Percentiles rank a stretch among this genome's conserved stretches.
These are phyloP conservation scores for Corapipo altera DNA, from an alignment of 2,113 vertebrate species.

Conservation along the genomic window DNA sequence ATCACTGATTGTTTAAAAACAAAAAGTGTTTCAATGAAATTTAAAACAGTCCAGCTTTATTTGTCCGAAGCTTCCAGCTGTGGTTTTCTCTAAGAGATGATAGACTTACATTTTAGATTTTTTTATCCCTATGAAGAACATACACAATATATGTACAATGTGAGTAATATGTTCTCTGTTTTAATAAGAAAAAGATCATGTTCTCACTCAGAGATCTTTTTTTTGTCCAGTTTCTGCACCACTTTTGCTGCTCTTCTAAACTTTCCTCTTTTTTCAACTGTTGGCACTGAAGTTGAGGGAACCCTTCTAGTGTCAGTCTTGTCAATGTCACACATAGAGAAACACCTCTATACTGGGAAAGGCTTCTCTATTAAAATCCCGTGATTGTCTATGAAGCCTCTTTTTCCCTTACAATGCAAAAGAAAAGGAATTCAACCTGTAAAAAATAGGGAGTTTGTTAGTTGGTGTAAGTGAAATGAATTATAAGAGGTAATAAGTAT, in stretches of 20 bases:
- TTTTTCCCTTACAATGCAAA: background rate
- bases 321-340: background rate
- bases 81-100: background rate
- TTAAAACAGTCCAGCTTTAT: background rate
- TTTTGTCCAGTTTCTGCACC: background rate
- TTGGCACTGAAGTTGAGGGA: background rate
- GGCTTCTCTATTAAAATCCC: background rate
- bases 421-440: background rate
- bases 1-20: background rate
- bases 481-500: background rate
- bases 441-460: background rate
- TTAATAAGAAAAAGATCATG: background rate
- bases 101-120: background rate
- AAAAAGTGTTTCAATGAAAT: background rate
- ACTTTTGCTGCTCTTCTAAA: background rate
- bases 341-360: background rate
- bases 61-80: background rate
- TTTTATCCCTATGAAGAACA: background rate
- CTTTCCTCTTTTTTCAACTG: background rate
- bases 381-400: background rate
- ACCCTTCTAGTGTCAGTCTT: background rate
- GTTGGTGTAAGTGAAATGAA: background rate
- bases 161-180: background rate
- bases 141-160: background rate
- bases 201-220: background rate